Evolutionary conservation across 2,113 vertebrate genomes (phyloP).

Genomic region (Rafetus swinhoei): DNA sequence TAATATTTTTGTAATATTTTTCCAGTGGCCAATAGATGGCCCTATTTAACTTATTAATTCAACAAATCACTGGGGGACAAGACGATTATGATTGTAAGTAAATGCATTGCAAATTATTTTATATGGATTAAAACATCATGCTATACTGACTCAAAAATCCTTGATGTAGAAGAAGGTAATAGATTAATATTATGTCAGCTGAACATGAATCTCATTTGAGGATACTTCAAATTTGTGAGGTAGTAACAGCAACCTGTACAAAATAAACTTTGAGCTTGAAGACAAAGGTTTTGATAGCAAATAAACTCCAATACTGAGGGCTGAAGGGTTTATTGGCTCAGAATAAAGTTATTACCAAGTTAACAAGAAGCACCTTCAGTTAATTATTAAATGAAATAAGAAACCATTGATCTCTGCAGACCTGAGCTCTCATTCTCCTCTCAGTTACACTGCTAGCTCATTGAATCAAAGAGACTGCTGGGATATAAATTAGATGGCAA

Average conservation of each 20-base stretch:
- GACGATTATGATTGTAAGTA: neutral
- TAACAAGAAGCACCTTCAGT: constrained; percentile 32
- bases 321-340: neutral
- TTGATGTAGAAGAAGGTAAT: constrained; percentile 8
- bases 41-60: neutral
- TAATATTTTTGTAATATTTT: neutral
- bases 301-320: neutral
- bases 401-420: neutral
- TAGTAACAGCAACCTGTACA: neutral
- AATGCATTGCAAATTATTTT: neutral
- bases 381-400: constrained; percentile 15
- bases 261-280: constrained; percentile 26
- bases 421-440: neutral
- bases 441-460: neutral
- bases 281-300: constrained; percentile 21
- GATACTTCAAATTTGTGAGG: neutral
- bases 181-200: constrained; percentile 29
- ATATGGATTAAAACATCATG: neutral
- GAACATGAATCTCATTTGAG: constrained; percentile 22
- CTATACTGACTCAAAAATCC: constrained; percentile 15
- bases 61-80: neutral
- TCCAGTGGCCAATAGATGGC: constrained; percentile 8
- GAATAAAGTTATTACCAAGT: constrained; percentile 10
- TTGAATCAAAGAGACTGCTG: neutral
- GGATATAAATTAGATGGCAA: neutral